Evolutionary conservation across 2,888 invertebrate species (phyloP), one percentile per base, ranked within the genome.

Genomic region (Mellilla xanthometata): DNA sequence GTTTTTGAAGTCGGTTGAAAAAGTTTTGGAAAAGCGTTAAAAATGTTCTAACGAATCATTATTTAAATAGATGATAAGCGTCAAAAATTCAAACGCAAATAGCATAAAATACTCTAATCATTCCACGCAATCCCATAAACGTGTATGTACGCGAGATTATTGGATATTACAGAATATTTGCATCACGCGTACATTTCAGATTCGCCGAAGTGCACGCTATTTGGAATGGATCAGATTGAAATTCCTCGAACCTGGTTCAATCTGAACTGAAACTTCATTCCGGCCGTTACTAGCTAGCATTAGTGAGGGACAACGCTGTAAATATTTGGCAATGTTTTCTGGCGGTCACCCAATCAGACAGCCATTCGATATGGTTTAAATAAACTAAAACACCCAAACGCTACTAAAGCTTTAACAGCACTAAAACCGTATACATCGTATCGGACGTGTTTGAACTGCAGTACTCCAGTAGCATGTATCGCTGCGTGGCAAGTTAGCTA

Each of bases 311-410:
- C 71, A 72, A 68, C 59, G 62, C 65, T 64, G 68, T 68, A 70
- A 73, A 77, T 79, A 75, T 79, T 84, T 84, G 81, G 81, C 81
- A 81, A 72, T 75, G 71, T 65, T 65, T 72, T 72, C 69, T 83
- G 82, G 81, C 82, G 57, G 56, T 49, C 67, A 60, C 73, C 79
- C 81, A 82, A 79, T 74, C 58, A 62, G 59, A 68, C 58, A 47
- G 56, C 55, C 55, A 63, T 69, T 69, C 62, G 62, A 70, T 73
- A 70, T 61, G 62, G 67, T 68, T 60, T 62, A 64, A 63, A 63
- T 64, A 56, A 58, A 62, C 54, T 54, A 55, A 49, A 52, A 48
- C 48, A 12, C 38, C 11, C 24, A 15, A 33, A 28, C 15, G 38
- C 42, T 45, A 49, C 32, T 44, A 49, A 49, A 52, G 42, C 49